A percentile compares a stretch with the other conserved stretches of the same genome.
These are phyloP conservation scores for Cataglyphis altisquamis DNA, from an alignment of 2,888 invertebrate genomes.

Conservation along the genomic window DNA sequence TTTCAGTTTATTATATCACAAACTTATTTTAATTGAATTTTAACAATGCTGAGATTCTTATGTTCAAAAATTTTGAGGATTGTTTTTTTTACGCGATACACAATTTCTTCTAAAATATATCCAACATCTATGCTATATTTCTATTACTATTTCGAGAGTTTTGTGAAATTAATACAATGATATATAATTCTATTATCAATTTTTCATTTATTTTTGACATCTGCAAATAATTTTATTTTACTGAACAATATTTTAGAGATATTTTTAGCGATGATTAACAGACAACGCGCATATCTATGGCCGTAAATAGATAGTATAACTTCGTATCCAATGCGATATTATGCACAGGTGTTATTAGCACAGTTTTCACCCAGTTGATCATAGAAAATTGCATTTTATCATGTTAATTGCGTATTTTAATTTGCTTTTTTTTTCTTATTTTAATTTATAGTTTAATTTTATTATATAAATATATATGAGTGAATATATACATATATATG, in stretches of 20 bases:
- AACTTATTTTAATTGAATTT: slow-evolving; percentile 12
- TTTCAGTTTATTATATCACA: neutral
- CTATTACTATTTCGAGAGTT: neutral
- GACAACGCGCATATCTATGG: slow-evolving; percentile 30
- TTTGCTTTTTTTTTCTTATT: neutral
- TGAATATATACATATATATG: neutral
- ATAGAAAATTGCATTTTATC: slow-evolving; percentile 26
- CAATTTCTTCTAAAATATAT: neutral
- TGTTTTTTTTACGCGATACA: neutral
- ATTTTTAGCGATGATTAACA: slow-evolving; percentile 31
- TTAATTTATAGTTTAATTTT: slow-evolving; percentile 20
- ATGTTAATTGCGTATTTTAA: slow-evolving; percentile 25
- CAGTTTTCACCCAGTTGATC: slow-evolving; percentile 22
- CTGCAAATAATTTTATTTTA: slow-evolving; percentile 25
- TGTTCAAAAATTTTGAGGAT: neutral
- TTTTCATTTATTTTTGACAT: neutral
- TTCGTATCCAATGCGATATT: slow-evolving; percentile 25
- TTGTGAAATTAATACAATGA: neutral
- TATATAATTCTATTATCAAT: slow-evolving; percentile 1
- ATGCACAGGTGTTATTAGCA: slow-evolving; percentile 29
- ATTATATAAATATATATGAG: neutral
- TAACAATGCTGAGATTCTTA: neutral
- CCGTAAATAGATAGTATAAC: slow-evolving; percentile 51
- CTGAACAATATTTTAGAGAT: slow-evolving; percentile 4
- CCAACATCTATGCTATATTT: neutral